Conservation (phyloP, 2,888 invertebrate species). For the Drosophila differens region DNA sequence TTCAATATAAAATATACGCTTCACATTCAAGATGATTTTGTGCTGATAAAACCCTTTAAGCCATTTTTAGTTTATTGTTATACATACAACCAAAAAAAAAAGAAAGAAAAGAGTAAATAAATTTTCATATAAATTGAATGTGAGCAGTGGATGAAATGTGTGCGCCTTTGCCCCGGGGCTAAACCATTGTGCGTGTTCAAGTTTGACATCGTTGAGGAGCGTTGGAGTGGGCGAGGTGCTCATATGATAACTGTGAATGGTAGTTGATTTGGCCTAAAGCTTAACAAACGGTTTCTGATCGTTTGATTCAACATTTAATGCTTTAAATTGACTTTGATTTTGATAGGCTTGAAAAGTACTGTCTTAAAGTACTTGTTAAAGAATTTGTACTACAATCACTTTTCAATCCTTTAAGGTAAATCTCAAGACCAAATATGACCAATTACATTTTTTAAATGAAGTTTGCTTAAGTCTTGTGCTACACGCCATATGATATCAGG, state of each 20-base stretch:
- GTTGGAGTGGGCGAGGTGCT: background rate
- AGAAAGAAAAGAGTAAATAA: constrained; percentile 40
- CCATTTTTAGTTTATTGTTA: constrained; percentile 74
- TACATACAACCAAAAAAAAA: constrained; percentile 15
- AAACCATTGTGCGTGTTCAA: constrained; percentile 37
- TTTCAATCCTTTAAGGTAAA: too few species aligned
- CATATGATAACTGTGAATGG: constrained; percentile 9
- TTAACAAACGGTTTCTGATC: constrained; percentile 11
- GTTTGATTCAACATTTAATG: background rate
- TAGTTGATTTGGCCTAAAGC: constrained; percentile 30
- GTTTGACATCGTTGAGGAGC: constrained; percentile 31
- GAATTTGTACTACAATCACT: background rate
- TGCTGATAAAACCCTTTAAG: constrained; percentile 70
- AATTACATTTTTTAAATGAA: background rate
- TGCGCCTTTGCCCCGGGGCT: constrained; percentile 22
- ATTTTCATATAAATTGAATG: constrained; percentile 64
- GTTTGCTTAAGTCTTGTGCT: background rate
- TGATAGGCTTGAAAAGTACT: background rate
- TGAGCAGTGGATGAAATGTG: constrained; percentile 52
- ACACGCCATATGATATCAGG: constrained; percentile 19
- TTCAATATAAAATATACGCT: constrained; percentile 59
- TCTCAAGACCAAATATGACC: background rate
- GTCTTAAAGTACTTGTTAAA: background rate
- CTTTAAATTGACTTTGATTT: background rate
- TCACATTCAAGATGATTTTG: constrained; percentile 57